A percentile compares a stretch with the other conserved stretches of the same genome.
phyloP scores from a whole-genome alignment of 2,888 invertebrate genomes.

The Trissolcus brochymenae region DNA sequence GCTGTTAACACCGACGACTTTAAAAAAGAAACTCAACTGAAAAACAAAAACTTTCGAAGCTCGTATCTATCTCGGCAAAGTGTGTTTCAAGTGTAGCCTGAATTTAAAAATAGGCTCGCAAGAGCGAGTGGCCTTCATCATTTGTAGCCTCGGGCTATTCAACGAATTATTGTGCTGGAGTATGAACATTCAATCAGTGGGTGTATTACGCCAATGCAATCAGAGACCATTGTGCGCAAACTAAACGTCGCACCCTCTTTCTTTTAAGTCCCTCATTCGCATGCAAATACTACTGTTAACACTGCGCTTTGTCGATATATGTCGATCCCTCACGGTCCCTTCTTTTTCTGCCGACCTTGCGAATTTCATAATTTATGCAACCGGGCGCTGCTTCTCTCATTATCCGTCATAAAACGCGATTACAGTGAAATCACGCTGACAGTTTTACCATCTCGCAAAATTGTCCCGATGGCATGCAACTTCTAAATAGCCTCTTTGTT shows the following conservation, averaged over 20 bases:
- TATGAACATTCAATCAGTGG: constrained; percentile 62
- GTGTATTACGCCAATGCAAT: constrained; percentile 63
- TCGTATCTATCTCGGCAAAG: too few relatives aligned
- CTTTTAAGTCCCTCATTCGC: constrained; percentile 62
- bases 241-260: constrained; percentile 55
- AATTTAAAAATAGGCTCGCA: too few relatives aligned
- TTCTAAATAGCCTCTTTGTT: too few relatives aligned
- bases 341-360: constrained; percentile 24
- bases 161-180: constrained; percentile 27
- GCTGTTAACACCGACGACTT: constrained; percentile 30
- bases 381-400: too few relatives aligned
- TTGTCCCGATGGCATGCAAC: too few relatives aligned
- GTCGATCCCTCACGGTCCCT: constrained; percentile 17
- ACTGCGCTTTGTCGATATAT: constrained; percentile 37
- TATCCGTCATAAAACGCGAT: too few relatives aligned
- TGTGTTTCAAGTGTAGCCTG: too few relatives aligned
- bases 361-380: too few relatives aligned
- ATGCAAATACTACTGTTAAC: constrained; percentile 62
- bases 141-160: constrained; percentile 42
- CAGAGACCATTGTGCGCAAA: constrained; percentile 59
- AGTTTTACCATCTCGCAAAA: too few relatives aligned
- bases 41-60: too few relatives aligned
- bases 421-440: too few relatives aligned
- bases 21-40: background rate
- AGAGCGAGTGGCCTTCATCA: background rate